Conservation (phyloP, 30 jellyfish, hydroid and myxozoan species). For the Aurelia coerulea region DNA sequence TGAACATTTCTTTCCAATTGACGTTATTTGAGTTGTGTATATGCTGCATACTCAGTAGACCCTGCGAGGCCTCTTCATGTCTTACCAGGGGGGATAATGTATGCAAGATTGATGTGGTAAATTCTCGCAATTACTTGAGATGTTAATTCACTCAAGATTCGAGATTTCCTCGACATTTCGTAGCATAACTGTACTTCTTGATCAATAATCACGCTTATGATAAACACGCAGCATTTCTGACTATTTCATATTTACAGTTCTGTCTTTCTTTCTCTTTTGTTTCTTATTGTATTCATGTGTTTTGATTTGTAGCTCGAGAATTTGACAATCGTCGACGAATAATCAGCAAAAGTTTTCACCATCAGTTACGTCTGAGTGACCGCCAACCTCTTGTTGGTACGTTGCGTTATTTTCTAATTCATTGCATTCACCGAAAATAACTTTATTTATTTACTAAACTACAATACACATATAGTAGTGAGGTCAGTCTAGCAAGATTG, state of each 20-base stretch:
- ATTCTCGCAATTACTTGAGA: too few relatives aligned
- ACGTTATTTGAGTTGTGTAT: too few relatives aligned
- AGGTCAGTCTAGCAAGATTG: too few relatives aligned
- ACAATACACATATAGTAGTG: too few relatives aligned
- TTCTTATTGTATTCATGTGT: background rate
- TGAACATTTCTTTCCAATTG: too few relatives aligned
- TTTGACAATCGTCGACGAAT: constrained; percentile 83
- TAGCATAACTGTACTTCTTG: too few relatives aligned
- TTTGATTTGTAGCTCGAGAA: constrained; percentile 86
- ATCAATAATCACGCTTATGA: too few relatives aligned
- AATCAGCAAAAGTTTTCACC: constrained; percentile 95
- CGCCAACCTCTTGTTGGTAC: constrained; percentile 97
- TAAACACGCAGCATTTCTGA: background rate
- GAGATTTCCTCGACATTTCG: too few relatives aligned
- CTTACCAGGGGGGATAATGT: constrained; percentile 71
- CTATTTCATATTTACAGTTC: background rate
- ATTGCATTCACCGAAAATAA: too few relatives aligned
- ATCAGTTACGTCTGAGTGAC: constrained; percentile 94
- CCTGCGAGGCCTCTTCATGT: constrained; percentile 55
- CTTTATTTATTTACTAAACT: too few relatives aligned
- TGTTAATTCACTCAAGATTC: too few relatives aligned
- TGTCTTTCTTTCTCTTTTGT: too few relatives aligned
- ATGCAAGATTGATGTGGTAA: constrained; percentile 23
- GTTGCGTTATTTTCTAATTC: background rate
- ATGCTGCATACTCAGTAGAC: constrained; percentile 48